A percentile compares a stretch with the other conserved stretches of the same genome.
phyloP scores from a whole-genome alignment of 1,140 invertebrate species.

The Pantala flavescens region DNA sequence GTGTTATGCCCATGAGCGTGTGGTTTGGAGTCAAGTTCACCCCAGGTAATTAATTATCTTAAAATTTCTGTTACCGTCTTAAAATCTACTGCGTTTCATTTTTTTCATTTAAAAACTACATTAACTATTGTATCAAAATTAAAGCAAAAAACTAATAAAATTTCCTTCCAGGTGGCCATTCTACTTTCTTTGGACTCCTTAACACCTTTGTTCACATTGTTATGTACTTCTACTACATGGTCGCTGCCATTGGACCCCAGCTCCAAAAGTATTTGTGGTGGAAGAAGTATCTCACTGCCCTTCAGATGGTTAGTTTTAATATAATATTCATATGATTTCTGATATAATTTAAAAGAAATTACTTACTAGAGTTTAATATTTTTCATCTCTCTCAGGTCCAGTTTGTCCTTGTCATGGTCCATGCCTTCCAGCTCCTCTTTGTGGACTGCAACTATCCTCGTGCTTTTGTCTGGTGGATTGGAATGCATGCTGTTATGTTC shows the following conservation, averaged over 20 bases:
- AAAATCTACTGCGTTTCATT: neutral
- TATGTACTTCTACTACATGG: constrained; percentile 86
- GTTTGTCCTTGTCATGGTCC: constrained; percentile 66
- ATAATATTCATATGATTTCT: no score
- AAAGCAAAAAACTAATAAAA: neutral
- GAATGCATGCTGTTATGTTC: constrained; percentile 65
- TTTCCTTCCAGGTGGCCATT: constrained; percentile 52
- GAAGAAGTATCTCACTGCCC: constrained; percentile 81
- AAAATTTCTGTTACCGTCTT: neutral
- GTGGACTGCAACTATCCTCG: constrained; percentile 76
- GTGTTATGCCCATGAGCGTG: constrained; percentile 81
- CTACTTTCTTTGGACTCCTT: constrained; percentile 68
- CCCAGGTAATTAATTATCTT: constrained; percentile 52
- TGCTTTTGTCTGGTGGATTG: constrained; percentile 58
- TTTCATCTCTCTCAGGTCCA: constrained; percentile 45
- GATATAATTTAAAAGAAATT: no score
- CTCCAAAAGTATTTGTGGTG: constrained; percentile 86
- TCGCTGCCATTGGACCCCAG: constrained; percentile 72
- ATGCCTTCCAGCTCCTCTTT: constrained; percentile 74
- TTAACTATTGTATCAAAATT: no score
- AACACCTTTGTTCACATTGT: constrained; percentile 84
- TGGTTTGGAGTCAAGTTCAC: constrained; percentile 90
- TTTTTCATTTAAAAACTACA: no score
- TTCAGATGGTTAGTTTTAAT: constrained; percentile 65
- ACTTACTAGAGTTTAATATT: no score